Evolutionary conservation across 1,140 invertebrate species (phyloP), one percentile per base, ranked within the genome.

Genomic region (Cepaea nemoralis): DNA sequence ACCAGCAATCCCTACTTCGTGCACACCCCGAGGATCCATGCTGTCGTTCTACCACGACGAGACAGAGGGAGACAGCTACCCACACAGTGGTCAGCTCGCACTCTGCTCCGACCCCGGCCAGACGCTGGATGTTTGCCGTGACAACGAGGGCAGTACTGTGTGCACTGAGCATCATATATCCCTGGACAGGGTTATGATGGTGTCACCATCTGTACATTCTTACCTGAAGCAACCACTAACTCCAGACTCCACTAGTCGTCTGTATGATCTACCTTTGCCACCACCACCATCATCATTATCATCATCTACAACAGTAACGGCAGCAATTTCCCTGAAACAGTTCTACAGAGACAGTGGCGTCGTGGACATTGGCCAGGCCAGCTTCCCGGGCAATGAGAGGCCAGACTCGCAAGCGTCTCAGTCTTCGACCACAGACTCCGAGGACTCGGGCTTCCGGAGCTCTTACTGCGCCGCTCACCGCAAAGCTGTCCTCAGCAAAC

Each of bases 401-500:
- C 87, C 87, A 5, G 77, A 86, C 70, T 88, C 87, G 22, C 86
- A 86, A 74, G 85, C 85, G 12, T 85, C 84, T 8, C 82, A 83
- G 10, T 82, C 82, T n/a, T 88, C 87, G 5, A 81, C 78, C 40
- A 88, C 87, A 33, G 87, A 88, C 78, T 88, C 87, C 0, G 86
- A 88, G 63, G 87, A 88, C 82, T 88, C 87, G 1, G 87, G 87
- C 16, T 88, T 88, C 77, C 81, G 86, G 1, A 87, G 87, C 80
- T 86, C 87, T 3, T 63, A 63, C 27, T 63, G 59, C 59, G 59
- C 59, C 1, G 59, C n/a, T 31, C 80, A 85, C 82, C 55, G 83
- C n/a, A 85, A 83, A 73, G 80, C 79, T 67, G 84, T 85, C 27
- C 83, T 81, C 19, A 77, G 75, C 70, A 83, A 83, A 31, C 83